These are phyloP conservation scores for Atta cephalotes DNA, from an alignment of 1,140 invertebrate genomes.

Conservation along the genomic window DNA sequence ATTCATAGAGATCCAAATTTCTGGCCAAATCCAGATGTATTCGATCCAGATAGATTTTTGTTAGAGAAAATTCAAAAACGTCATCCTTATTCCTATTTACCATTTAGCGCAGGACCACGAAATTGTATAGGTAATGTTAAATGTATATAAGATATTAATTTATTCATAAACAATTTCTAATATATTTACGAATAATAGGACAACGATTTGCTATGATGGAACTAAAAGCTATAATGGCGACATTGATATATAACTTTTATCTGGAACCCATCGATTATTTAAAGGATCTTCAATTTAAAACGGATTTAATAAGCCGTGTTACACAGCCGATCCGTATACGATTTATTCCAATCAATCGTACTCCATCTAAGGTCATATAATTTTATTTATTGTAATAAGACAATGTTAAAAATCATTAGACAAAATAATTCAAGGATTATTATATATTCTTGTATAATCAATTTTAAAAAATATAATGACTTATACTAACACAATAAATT, in stretches of 20 bases:
- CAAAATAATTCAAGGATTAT: background rate
- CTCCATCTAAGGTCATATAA: background rate
- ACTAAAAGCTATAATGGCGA: conserved; percentile 90
- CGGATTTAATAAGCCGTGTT: background rate
- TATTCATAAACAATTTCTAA: background rate
- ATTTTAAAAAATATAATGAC: too few species aligned
- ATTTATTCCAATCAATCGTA: conserved; percentile 1
- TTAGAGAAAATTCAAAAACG: conserved; percentile 85
- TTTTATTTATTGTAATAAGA: background rate
- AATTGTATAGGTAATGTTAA: conserved; percentile 91
- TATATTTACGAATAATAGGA: conserved; percentile 81
- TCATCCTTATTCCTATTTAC: conserved; percentile 88
- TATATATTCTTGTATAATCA: background rate
- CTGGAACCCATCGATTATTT: conserved; percentile 80
- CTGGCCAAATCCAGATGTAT: conserved; percentile 92
- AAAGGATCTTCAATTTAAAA: conserved; percentile 61
- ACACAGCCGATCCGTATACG: background rate
- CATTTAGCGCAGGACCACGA: conserved; percentile 91
- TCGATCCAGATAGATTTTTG: conserved; percentile 92
- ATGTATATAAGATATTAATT: conserved; percentile 77
- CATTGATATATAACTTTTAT: conserved; percentile 80
- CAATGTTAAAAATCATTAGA: background rate
- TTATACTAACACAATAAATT: too few species aligned
- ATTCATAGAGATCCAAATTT: conserved; percentile 90
- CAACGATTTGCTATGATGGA: conserved; percentile 94